Evolutionary conservation across 2,888 invertebrate species (phyloP).

Genomic region (Eueremaeus valkanovi): DNA sequence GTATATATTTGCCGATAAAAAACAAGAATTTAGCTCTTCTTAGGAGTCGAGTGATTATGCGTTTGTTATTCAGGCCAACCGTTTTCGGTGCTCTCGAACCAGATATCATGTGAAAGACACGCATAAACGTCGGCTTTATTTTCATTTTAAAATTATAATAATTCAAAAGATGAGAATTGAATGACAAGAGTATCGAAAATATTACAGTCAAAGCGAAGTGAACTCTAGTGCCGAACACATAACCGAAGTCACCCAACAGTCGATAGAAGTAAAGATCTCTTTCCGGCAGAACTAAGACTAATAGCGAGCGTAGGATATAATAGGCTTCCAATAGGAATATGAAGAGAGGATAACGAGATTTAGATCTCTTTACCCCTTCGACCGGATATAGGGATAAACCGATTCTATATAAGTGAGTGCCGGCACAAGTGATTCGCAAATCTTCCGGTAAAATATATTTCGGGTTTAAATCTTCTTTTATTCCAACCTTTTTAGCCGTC

Average conservation of each 20-base stretch:
- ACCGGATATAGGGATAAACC: background rate
- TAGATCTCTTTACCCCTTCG: background rate
- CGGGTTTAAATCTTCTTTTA: background rate
- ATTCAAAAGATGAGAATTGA: background rate
- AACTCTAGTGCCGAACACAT: background rate
- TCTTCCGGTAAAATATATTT: background rate
- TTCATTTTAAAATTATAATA: background rate
- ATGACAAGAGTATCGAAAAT: background rate
- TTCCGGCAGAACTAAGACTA: background rate
- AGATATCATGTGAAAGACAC: background rate
- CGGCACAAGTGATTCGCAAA: background rate
- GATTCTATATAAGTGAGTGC: conserved; percentile 3
- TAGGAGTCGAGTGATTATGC: background rate
- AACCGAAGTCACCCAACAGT: background rate
- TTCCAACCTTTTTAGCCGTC: too few species aligned
- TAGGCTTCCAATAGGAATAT: background rate
- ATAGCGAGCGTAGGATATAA: background rate
- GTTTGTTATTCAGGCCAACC: background rate
- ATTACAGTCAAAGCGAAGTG: background rate
- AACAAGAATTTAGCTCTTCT: background rate
- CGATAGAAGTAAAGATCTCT: background rate
- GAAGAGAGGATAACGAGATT: background rate
- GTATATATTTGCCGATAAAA: background rate
- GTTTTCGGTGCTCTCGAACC: background rate
- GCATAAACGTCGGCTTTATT: background rate